Evolutionary conservation across 2,888 invertebrate species (phyloP).

Genomic region (Aphelenchoides bicaudatus): DNA sequence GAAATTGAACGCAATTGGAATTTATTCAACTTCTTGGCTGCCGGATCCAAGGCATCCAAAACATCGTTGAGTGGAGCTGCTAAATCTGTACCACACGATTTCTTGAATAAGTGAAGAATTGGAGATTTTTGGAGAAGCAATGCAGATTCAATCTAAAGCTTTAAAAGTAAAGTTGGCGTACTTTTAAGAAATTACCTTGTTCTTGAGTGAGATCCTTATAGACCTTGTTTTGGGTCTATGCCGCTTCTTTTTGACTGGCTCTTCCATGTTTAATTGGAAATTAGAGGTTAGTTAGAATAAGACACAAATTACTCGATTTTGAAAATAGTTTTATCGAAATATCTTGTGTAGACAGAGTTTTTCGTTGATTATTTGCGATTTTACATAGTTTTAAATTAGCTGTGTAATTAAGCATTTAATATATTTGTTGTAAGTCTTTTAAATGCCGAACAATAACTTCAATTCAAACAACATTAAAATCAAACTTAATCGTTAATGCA

Average conservation of each 20-base stretch:
- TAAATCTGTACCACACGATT: conserved; percentile 14
- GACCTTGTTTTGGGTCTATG: conserved; percentile 27
- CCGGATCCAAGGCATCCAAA: conserved; percentile 9
- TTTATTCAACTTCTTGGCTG: conserved; percentile 9
- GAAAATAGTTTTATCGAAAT: too few relatives aligned
- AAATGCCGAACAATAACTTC: too few relatives aligned
- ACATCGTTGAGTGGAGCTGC: conserved; percentile 23
- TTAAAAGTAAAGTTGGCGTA: not conserved
- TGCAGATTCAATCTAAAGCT: conserved; percentile 33
- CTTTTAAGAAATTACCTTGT: conserved; percentile 20
- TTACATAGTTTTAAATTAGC: too few relatives aligned
- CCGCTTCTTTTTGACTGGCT: conserved; percentile 20
- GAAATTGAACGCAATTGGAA: conserved; percentile 30
- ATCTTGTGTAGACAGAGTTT: too few relatives aligned
- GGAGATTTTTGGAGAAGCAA: conserved; percentile 19
- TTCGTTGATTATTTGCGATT: too few relatives aligned
- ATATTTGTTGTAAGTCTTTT: too few relatives aligned
- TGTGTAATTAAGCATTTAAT: too few relatives aligned
- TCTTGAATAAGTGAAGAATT: conserved; percentile 8
- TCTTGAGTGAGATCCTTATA: conserved; percentile 24
- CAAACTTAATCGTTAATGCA: too few relatives aligned
- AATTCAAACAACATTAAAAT: too few relatives aligned
- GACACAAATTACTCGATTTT: too few relatives aligned
- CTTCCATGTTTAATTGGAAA: not conserved
- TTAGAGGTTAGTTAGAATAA: too few relatives aligned